phyloP scores from a whole-genome alignment of 2,113 vertebrate genomes.

The Gadus macrocephalus region DNA sequence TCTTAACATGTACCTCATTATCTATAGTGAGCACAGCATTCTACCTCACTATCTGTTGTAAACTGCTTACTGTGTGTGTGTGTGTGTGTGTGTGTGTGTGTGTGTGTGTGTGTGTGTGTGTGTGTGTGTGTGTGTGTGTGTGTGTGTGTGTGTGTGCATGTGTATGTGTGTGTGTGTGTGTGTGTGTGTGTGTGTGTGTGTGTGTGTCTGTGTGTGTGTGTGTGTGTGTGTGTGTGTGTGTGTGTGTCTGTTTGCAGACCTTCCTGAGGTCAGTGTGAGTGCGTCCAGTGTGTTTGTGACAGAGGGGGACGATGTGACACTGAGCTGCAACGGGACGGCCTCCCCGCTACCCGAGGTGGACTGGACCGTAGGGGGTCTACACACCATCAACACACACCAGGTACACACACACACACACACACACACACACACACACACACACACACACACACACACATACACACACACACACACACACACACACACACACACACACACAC shows the following conservation, averaged over 20 bases:
- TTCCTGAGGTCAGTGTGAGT: slow-evolving; percentile 94
- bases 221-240: slow-evolving; percentile 9
- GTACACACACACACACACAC: slow-evolving; percentile 1
- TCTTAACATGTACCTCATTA: slow-evolving; percentile 72
- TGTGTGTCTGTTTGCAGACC: slow-evolving; percentile 66
- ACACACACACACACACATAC: slow-evolving; percentile 1
- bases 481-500: background rate
- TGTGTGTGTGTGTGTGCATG: slow-evolving; percentile 9
- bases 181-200: slow-evolving; percentile 10
- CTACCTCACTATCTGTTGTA: slow-evolving; percentile 75
- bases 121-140: slow-evolving; percentile 10
- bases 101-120: slow-evolving; percentile 12
- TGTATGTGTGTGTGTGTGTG: slow-evolving; percentile 19
- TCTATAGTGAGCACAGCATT: slow-evolving; percentile 80
- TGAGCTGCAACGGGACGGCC: slow-evolving; percentile 93
- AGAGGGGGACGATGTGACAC: slow-evolving; percentile 89
- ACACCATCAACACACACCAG: slow-evolving; percentile 87
- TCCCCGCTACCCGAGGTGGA: slow-evolving; percentile 91
- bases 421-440: background rate
- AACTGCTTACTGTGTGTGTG: slow-evolving; percentile 16
- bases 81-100: slow-evolving; percentile 16
- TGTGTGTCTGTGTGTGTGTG: slow-evolving; percentile 16
- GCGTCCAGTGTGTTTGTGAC: slow-evolving; percentile 87
- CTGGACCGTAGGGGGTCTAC: slow-evolving; percentile 88
- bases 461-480: background rate